Evolutionary conservation across 2,113 vertebrate species (phyloP).

Genomic region (Panthera tigris): DNA sequence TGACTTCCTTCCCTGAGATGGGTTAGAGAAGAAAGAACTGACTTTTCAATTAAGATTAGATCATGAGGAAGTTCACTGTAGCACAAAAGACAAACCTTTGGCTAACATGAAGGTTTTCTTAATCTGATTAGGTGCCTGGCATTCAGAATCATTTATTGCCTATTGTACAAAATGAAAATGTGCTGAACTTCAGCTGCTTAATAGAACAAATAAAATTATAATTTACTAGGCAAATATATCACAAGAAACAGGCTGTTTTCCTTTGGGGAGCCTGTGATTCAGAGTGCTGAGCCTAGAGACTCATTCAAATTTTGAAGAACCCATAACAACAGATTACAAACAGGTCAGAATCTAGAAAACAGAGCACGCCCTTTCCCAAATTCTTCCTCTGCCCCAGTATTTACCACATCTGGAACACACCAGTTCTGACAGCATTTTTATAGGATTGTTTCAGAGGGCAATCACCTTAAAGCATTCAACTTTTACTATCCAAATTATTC

Average conservation of each 20-base stretch:
- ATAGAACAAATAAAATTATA: constrained; percentile 65
- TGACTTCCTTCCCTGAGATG: not conserved
- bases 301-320: not conserved
- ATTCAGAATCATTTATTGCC: constrained; percentile 44
- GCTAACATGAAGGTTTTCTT: constrained; percentile 24
- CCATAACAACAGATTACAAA: not conserved
- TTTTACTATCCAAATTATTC: constrained; percentile 14
- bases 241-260: not conserved
- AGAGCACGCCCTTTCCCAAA: not conserved
- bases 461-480: constrained; percentile 39
- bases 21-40: not conserved
- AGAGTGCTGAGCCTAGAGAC: not conserved
- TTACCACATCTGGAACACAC: constrained; percentile 44
- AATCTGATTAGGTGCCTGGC: constrained; percentile 60
- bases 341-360: constrained; percentile 6
- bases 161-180: constrained; percentile 60
- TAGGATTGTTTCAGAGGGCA: constrained; percentile 57
- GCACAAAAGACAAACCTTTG: not conserved
- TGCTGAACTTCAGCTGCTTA: constrained; percentile 57
- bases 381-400: constrained; percentile 8
- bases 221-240: constrained; percentile 44
- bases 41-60: not conserved
- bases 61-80: constrained; percentile 42
- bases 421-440: constrained; percentile 52
- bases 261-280: constrained; percentile 23